Evolutionary conservation across 2,113 vertebrate genomes (phyloP).

Genomic region (Mungos mungo): DNA sequence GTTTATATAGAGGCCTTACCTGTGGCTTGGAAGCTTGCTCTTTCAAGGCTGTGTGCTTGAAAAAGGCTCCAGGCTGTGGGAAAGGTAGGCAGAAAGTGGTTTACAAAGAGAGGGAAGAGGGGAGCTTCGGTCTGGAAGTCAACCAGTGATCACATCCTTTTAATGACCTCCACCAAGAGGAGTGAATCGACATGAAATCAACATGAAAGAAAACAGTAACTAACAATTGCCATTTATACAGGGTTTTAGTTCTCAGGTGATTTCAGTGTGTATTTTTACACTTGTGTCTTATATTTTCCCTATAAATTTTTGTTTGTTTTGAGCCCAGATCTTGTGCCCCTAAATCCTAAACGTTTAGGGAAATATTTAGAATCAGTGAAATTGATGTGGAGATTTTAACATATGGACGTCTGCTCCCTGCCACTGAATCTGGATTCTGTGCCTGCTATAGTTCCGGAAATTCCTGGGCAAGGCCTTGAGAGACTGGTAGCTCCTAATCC

Average conservation of each 20-base stretch:
- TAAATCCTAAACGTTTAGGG: background rate
- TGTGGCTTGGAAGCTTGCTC: background rate
- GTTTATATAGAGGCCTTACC: background rate
- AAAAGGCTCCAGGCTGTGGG: background rate
- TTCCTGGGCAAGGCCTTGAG: background rate
- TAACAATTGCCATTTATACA: background rate
- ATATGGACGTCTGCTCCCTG: background rate
- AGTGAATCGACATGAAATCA: background rate
- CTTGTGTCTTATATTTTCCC: background rate
- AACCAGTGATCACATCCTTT: background rate
- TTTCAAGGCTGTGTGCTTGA: background rate
- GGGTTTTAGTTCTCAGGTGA: background rate
- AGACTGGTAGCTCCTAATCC: background rate
- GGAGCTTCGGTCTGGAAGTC: background rate
- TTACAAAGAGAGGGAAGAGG: background rate
- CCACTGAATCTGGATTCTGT: background rate
- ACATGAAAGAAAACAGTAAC: background rate
- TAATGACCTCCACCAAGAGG: background rate
- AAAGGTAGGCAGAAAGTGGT: background rate
- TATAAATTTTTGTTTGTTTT: background rate
- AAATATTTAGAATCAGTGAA: background rate
- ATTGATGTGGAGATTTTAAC: background rate
- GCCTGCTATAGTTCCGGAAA: background rate
- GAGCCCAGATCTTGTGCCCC: background rate
- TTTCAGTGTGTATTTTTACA: background rate